Conservation (phyloP, 1,140 invertebrate genomes). For the Bombus sibiricus region DNA sequence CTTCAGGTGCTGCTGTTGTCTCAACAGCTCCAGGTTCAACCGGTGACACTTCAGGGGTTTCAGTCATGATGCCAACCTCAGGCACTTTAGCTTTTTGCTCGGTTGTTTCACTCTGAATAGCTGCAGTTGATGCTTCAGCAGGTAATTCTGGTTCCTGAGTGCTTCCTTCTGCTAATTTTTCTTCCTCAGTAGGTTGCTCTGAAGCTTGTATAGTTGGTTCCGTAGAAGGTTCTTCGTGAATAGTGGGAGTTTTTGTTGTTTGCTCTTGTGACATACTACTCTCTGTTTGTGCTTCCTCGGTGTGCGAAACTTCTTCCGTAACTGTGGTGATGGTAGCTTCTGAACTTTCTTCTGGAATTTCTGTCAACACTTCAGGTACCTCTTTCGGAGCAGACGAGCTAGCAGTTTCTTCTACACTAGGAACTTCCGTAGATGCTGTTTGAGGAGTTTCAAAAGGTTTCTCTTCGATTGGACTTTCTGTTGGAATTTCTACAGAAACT, state of each 20-base stretch:
- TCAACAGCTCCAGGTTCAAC: conserved; percentile 26
- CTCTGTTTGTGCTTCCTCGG: conserved; percentile 26
- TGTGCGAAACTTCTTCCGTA: conserved; percentile 25
- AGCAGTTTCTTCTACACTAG: conserved; percentile 19
- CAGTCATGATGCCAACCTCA: conserved; percentile 11
- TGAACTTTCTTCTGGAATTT: conserved; percentile 25
- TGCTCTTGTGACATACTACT: conserved; percentile 25
- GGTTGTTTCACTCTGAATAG: not conserved
- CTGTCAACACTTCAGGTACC: conserved; percentile 22
- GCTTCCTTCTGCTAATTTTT: not conserved
- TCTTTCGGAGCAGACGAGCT: conserved; percentile 25
- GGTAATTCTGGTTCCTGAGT: conserved; percentile 30
- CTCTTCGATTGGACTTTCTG: conserved; percentile 50
- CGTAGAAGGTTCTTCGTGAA: conserved; percentile 14
- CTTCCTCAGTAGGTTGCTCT: conserved; percentile 32
- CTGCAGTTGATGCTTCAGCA: conserved; percentile 44
- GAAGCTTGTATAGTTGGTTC: not conserved
- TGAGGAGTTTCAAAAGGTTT: conserved; percentile 55
- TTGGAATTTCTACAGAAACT: conserved; percentile 21
- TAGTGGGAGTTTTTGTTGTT: conserved; percentile 35
- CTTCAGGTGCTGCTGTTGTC: not conserved
- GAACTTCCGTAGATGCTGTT: conserved; percentile 56
- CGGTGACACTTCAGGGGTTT: not conserved
- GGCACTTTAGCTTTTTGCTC: conserved; percentile 32
- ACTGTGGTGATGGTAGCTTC: conserved; percentile 31